These are phyloP conservation scores for Gryllus bimaculatus DNA, from an alignment of 1,140 invertebrate genomes.

Conservation along the genomic window DNA sequence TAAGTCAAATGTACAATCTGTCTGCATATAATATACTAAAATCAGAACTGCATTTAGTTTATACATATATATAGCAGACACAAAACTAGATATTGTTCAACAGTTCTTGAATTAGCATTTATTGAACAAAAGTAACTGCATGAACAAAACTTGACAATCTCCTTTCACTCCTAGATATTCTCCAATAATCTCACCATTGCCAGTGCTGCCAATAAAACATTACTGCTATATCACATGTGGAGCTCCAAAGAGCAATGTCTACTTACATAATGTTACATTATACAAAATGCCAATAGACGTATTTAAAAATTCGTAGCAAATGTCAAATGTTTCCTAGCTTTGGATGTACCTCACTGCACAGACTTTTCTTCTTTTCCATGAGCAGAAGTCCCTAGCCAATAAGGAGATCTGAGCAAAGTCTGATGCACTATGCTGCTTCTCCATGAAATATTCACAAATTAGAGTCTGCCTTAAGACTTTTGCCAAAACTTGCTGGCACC, in stretches of 20 bases:
- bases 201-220: background rate
- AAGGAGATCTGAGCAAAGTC: background rate
- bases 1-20: too few species aligned
- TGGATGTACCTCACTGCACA: background rate
- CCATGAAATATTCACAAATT: too few species aligned
- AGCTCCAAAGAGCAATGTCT: background rate
- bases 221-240: background rate
- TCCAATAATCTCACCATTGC: background rate
- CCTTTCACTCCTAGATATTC: background rate
- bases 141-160: background rate
- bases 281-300: background rate
- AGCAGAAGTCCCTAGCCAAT: background rate
- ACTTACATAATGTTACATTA: background rate
- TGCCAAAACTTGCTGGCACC: slow-evolving; percentile 49
- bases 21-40: too few species aligned
- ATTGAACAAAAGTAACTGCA: background rate
- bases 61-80: background rate
- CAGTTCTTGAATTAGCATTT: background rate
- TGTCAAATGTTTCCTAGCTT: background rate
- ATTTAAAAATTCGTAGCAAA: slow-evolving; percentile 2
- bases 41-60: background rate
- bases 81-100: background rate
- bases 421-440: too few species aligned
- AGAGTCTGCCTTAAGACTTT: slow-evolving; percentile 33
- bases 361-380: background rate